phyloP scores from a whole-genome alignment of 2,888 invertebrate genomes.

The Calliphora vomitoria region DNA sequence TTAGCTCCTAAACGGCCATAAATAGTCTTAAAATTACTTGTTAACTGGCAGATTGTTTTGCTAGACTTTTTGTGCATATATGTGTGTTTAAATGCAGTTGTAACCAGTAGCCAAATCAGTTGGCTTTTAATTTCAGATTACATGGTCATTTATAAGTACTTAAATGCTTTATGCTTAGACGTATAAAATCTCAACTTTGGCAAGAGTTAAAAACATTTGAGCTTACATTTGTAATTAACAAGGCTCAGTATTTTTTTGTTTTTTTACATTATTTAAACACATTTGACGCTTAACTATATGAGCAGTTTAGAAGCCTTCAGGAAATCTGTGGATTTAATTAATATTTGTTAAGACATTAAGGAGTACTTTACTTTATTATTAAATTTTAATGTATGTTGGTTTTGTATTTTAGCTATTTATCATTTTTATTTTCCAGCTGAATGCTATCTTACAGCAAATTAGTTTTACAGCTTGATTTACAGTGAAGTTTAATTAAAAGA shows the following conservation, averaged over 20 bases:
- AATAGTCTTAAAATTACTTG: conserved; percentile 6
- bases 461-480: too few relatives aligned
- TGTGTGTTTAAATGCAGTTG: neutral
- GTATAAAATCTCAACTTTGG: neutral
- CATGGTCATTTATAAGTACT: neutral
- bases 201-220: neutral
- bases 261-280: neutral
- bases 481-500: too few relatives aligned
- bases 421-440: too few relatives aligned
- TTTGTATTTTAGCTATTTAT: neutral
- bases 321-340: neutral
- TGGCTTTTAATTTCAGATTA: conserved; percentile 12
- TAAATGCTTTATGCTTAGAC: neutral
- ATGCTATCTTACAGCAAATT: too few relatives aligned
- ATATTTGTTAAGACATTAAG: neutral
- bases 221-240: neutral
- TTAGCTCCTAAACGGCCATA: neutral
- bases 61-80: neutral
- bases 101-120: neutral
- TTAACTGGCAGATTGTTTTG: neutral
- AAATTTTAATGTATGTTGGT: neutral
- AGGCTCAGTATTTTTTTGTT: neutral
- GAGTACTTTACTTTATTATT: neutral
- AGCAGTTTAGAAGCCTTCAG: neutral
- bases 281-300: neutral